Conservation (phyloP, 2,888 invertebrate genomes). For the Thymelicus sylvestris region DNA sequence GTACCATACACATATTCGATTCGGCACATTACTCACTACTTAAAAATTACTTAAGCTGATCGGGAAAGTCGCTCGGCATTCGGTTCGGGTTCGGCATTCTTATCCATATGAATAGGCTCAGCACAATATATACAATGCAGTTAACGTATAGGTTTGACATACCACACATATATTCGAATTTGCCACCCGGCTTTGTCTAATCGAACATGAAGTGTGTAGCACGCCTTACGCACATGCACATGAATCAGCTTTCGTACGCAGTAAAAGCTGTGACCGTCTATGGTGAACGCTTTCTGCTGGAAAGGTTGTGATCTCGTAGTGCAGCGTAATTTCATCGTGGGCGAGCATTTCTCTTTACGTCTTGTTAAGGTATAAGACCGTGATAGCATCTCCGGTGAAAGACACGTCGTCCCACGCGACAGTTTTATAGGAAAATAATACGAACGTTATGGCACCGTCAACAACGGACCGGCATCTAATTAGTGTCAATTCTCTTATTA, state of each 20-base stretch:
- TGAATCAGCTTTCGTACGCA: background rate
- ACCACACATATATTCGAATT: no score
- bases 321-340: constrained; percentile 27
- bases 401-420: constrained; percentile 39
- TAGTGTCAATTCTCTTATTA: constrained; percentile 9
- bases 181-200: background rate
- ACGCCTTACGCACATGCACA: background rate
- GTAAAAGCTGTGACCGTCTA: constrained; percentile 3
- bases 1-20: no score
- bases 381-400: constrained; percentile 41
- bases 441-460: constrained; percentile 26
- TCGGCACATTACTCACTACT: no score
- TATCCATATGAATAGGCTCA: no score
- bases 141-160: no score
- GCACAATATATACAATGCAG: no score
- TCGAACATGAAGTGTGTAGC: background rate
- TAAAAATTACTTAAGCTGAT: no score
- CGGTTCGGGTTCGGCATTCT: no score
- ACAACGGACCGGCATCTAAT: constrained; percentile 20
- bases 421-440: constrained; percentile 30
- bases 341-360: constrained; percentile 38
- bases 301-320: constrained; percentile 22
- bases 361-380: constrained; percentile 42
- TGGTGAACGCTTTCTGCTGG: constrained; percentile 13
- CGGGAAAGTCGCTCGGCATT: no score